Percentiles rank a stretch among this genome's conserved stretches.
These are phyloP conservation scores for Cnemophilus loriae DNA, from an alignment of 2,113 vertebrate genomes.

Conservation along the genomic window DNA sequence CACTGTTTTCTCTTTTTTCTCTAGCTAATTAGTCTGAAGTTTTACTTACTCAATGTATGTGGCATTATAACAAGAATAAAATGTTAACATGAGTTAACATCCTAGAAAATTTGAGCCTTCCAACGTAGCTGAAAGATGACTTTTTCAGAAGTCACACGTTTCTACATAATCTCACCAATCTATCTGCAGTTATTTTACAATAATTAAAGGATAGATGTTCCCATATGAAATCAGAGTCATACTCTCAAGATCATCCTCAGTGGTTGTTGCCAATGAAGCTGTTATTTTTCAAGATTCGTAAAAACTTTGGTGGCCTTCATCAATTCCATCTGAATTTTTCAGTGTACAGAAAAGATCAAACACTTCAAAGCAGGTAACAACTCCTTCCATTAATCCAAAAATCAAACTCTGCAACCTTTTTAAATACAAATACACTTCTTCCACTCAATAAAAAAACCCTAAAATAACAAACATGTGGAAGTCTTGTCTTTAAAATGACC, in stretches of 20 bases:
- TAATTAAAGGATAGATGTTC: background rate
- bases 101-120: background rate
- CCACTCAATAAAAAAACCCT: background rate
- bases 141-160: background rate
- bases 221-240: background rate
- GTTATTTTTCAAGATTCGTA: background rate
- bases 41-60: background rate
- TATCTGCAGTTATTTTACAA: background rate
- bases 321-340: background rate
- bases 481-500: background rate
- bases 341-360: background rate
- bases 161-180: background rate
- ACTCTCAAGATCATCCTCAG: background rate
- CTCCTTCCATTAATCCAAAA: background rate
- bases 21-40: background rate
- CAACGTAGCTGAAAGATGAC: rapidly evolving
- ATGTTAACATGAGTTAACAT: background rate
- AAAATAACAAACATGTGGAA: background rate
- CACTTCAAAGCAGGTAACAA: background rate
- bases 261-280: background rate
- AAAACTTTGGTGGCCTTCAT: background rate
- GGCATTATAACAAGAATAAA: background rate
- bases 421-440: background rate
- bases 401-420: background rate
- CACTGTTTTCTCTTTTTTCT: background rate